These are phyloP conservation scores for Carassius auratus DNA, from an alignment of 2,113 vertebrate species.

Conservation along the genomic window DNA sequence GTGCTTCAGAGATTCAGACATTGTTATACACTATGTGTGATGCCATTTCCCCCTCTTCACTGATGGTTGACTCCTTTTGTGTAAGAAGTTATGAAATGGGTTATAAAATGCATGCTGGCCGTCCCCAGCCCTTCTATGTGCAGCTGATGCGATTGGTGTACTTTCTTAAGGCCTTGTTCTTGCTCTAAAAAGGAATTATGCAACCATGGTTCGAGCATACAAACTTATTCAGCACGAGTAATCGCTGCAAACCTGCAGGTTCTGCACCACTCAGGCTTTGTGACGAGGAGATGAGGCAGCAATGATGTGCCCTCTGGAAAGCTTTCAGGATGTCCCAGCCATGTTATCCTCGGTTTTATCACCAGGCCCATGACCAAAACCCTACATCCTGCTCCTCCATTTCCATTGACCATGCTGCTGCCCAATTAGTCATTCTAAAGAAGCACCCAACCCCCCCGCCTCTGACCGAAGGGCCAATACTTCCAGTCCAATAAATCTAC, in stretches of 20 bases:
- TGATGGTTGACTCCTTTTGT: constrained; percentile 44
- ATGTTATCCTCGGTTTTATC: constrained; percentile 54
- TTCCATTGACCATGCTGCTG: constrained; percentile 39
- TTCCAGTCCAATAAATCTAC: constrained; percentile 56
- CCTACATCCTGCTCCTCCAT: constrained; percentile 3
- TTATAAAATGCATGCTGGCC: constrained; percentile 46
- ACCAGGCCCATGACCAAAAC: constrained; percentile 25
- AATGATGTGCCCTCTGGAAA: constrained; percentile 54
- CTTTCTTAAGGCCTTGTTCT: constrained; percentile 39
- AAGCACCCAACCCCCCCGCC: constrained; percentile 10
- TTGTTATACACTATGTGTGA: constrained; percentile 61
- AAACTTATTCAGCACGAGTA: constrained; percentile 59
- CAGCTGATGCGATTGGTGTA: constrained; percentile 16
- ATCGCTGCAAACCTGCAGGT: constrained; percentile 55
- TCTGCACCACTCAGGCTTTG: constrained; percentile 44
- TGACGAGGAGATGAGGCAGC: constrained; percentile 56
- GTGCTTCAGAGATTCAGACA: constrained; percentile 63
- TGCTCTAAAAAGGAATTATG: constrained; percentile 45
- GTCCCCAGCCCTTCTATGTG: background rate
- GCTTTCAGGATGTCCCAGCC: constrained; percentile 55
- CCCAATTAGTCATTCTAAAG: constrained; percentile 40
- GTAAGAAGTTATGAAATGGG: constrained; percentile 46
- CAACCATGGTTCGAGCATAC: constrained; percentile 42
- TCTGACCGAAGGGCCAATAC: constrained; percentile 49
- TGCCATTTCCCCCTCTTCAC: constrained; percentile 59